phyloP scores from a whole-genome alignment of 2,888 invertebrate genomes.

The Ashinkailepas kermadecensis region DNA sequence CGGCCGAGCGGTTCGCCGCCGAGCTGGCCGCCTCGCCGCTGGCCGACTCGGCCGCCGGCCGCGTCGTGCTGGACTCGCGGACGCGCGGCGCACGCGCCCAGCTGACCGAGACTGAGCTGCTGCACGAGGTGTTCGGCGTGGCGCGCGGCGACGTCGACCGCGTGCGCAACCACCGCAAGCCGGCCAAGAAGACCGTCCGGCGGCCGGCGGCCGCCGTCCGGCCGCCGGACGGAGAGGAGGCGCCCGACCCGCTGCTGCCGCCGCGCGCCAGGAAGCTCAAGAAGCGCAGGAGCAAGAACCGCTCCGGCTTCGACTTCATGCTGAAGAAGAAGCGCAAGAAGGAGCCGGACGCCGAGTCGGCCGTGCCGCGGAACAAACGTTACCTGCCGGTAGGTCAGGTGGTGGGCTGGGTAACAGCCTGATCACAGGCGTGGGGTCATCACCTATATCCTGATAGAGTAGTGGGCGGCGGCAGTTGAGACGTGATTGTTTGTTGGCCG shows the following conservation, averaged over 20 bases:
- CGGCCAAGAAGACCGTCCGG: background rate
- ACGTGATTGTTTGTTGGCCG: too few species aligned
- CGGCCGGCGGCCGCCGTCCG: background rate
- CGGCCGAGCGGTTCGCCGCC: background rate
- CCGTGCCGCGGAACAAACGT: background rate
- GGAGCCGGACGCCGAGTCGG: background rate
- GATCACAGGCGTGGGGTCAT: too few species aligned
- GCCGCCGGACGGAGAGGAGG: background rate
- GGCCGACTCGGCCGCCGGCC: background rate
- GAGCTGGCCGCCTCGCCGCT: slow-evolving; percentile 15
- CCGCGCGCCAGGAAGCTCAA: background rate
- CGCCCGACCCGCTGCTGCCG: background rate
- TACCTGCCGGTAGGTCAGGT: background rate
- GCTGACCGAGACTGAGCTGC: background rate
- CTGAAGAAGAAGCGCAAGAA: slow-evolving; percentile 11
- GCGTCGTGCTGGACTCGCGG: slow-evolving; percentile 4
- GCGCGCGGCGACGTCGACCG: background rate
- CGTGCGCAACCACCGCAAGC: background rate
- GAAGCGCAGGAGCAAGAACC: slow-evolving; percentile 2
- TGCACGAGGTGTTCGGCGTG: slow-evolving; percentile 10
- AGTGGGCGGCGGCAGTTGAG: too few species aligned
- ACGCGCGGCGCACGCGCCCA: slow-evolving; percentile 9
- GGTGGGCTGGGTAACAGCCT: too few species aligned
- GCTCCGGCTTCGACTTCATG: slow-evolving; percentile 23
- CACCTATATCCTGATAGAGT: too few species aligned